Evolutionary conservation across 2,113 vertebrate species (phyloP).

Genomic region (Serilophus lunatus): DNA sequence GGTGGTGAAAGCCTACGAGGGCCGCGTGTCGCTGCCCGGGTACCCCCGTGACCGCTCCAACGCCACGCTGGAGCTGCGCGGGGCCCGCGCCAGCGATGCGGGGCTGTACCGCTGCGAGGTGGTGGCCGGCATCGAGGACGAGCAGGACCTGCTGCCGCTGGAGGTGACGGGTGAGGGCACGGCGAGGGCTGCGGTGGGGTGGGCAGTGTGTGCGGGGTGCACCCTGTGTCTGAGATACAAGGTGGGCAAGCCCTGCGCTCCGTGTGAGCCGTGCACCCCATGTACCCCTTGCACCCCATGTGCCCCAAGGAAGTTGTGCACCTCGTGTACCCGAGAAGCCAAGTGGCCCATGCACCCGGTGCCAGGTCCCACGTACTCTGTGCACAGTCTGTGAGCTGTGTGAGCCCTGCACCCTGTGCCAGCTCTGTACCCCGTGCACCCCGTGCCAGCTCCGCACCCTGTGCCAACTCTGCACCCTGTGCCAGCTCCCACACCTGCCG

Average conservation of each 20-base stretch:
- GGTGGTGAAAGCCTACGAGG: slow-evolving; percentile 90
- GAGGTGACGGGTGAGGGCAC: slow-evolving; percentile 87
- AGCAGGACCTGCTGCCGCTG: slow-evolving; percentile 90
- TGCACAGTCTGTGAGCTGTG: accelerated
- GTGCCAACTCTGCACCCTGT: background rate
- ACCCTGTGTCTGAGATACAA: accelerated
- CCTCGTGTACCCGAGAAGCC: too few relatives aligned
- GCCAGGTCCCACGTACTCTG: background rate
- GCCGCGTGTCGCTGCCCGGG: slow-evolving; percentile 82
- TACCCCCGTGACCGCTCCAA: slow-evolving; percentile 84
- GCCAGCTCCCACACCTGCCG: background rate
- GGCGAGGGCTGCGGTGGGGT: accelerated
- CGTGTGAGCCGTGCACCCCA: background rate
- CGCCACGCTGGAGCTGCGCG: slow-evolving; percentile 81
- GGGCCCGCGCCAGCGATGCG: slow-evolving; percentile 84
- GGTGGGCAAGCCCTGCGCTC: accelerated
- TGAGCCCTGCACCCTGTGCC: background rate
- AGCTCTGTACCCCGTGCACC: background rate
- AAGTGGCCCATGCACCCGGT: accelerated
- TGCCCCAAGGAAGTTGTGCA: background rate
- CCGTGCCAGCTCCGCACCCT: background rate
- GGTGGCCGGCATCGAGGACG: slow-evolving; percentile 91
- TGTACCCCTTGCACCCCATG: background rate
- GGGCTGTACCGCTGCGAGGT: slow-evolving; percentile 95
- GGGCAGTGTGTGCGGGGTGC: accelerated